Evolutionary conservation across 2,113 vertebrate species (phyloP).

Genomic region (Tetrax tetrax): DNA sequence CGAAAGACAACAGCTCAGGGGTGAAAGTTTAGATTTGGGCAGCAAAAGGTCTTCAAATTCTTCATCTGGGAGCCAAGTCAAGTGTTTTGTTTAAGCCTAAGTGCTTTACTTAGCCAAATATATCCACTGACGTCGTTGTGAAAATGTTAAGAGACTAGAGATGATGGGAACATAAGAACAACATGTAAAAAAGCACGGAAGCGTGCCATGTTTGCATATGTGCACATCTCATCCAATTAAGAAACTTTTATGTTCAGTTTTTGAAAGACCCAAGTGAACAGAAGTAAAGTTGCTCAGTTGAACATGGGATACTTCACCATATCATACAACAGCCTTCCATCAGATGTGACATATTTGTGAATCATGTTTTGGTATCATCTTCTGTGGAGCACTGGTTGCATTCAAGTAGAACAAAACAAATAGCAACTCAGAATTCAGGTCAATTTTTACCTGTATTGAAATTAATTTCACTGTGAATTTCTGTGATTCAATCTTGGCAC

Average conservation of each 20-base stretch:
- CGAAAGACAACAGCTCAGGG: not conserved
- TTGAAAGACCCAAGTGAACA: not conserved
- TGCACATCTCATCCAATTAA: not conserved
- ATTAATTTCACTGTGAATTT: not conserved
- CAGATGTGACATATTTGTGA: not conserved
- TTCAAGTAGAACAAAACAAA: not conserved
- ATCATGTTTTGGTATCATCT: not conserved
- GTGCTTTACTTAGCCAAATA: not conserved
- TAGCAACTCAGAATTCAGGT: not conserved
- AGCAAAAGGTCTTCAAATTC: not conserved
- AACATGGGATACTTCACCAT: not conserved
- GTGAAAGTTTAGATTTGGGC: not conserved
- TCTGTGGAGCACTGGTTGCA: not conserved
- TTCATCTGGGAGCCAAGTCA: not conserved
- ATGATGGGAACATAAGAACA: not conserved
- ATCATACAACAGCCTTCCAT: not conserved
- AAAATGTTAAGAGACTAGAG: not conserved
- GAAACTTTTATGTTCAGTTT: not conserved
- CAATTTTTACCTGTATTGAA: not conserved
- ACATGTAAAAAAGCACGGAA: not conserved
- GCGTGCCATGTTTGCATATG: fast-evolving
- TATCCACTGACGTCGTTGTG: not conserved
- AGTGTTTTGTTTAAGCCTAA: not conserved
- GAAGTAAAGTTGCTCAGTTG: not conserved
- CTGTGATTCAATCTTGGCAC: not conserved